Evolutionary conservation across 2,113 vertebrate species (phyloP), one percentile per base, ranked within the genome.

Genomic region (Apaloderma vittatum): DNA sequence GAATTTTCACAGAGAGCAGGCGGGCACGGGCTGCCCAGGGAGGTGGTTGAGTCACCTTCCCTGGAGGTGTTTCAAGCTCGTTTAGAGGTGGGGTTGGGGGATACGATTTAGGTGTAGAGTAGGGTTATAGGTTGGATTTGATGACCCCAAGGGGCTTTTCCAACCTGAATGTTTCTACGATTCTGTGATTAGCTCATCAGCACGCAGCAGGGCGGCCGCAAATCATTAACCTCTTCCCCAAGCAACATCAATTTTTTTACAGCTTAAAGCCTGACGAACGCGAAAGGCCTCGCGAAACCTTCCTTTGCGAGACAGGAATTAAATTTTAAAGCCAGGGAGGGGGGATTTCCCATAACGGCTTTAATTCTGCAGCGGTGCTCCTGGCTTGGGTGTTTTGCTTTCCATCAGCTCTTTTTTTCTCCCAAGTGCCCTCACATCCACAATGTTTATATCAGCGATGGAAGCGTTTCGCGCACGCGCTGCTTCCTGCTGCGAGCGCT

Each of bases 391-490:
- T 11, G 1, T 12, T 22, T n/a, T 17, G 23, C 66, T n/a, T 43
- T 15, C 59, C 27, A 7, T 40, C 10, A 40, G 32, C 23, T 59
- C 65, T 5, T 67, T 20, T 20, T 78, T 78, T 40, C 40, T 73
- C 34, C 67, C 23, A n/a, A 43, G 54, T 1, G 17, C 6, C 46
- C 55, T 43, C 3, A 0, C 3, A 26, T 0, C 32, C 45, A 3
- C 62, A 43, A 23, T n/a, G 58, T 37, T 24, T 15, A n/a, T 24
- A 32, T 7, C 0, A 3, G 37, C 23, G 46, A 30, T 0, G 4
- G 6, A 46, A 37, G 51, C 18, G 7, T 37, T 77, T 37, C 9
- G 16, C 1, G 3, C 51, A 30, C 1, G 1, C 3, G 6, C 29
- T 3, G 0, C 13, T 76, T 12, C 40, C 40, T 11, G 40, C 40